Conservation (phyloP, 2,113 vertebrate genomes). For the Lota lota region DNA sequence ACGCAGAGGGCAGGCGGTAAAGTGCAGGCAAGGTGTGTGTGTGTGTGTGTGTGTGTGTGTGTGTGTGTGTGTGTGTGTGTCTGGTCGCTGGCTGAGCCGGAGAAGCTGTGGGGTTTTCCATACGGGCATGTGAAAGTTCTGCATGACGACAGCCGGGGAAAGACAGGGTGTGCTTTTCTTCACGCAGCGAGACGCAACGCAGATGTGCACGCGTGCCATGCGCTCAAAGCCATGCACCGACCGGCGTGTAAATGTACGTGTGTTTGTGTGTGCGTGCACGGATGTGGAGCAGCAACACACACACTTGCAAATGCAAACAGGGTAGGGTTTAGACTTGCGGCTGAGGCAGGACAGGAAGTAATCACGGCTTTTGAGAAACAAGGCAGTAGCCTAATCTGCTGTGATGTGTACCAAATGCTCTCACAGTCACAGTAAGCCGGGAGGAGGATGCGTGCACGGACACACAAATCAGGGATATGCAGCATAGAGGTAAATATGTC, state of each 20-base stretch:
- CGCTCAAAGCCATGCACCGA: conserved; percentile 2
- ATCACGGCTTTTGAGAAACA: conserved; percentile 76
- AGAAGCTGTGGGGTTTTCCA: conserved; percentile 64
- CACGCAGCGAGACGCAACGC: conserved; percentile 50
- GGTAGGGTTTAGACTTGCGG: conserved; percentile 18
- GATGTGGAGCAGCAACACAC: conserved; percentile 1
- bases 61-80: too few relatives aligned
- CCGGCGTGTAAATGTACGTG: background rate
- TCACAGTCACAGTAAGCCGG: conserved; percentile 60
- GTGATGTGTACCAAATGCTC: conserved; percentile 77
- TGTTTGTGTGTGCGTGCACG: too few relatives aligned
- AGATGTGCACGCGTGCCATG: conserved; percentile 52
- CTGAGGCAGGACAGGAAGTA: conserved; percentile 74
- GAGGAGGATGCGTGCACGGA: conserved; percentile 1
- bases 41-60: too few relatives aligned
- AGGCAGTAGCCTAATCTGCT: conserved; percentile 67
- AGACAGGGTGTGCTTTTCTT: conserved; percentile 48
- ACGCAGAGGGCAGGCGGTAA: conserved; percentile 38
- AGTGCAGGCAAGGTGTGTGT: too few relatives aligned
- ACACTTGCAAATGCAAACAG: conserved; percentile 17
- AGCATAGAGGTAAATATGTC: background rate
- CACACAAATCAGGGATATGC: background rate
- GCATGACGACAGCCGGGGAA: conserved; percentile 31
- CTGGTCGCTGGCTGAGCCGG: conserved; percentile 39
- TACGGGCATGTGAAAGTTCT: conserved; percentile 66